Conservation (phyloP, 1,140 invertebrate genomes). For the Gryllus bimaculatus region DNA sequence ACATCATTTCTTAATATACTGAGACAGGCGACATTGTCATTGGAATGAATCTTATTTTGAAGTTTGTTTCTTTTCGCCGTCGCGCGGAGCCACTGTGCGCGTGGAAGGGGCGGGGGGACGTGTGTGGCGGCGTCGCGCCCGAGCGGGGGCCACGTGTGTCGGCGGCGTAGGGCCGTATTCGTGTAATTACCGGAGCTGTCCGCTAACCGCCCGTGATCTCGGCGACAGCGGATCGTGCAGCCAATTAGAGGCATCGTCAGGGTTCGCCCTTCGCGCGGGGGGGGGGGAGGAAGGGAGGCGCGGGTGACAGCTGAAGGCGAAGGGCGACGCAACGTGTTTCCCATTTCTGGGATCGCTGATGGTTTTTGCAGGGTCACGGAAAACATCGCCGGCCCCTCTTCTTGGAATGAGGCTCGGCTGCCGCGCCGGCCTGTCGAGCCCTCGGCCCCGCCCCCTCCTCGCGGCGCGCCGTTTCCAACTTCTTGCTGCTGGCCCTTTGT, state of each 20-base stretch:
- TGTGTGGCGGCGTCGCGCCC: not conserved
- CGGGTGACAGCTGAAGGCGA: not conserved
- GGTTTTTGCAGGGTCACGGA: not conserved
- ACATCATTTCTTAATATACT: no score
- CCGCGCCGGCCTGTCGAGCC: no score
- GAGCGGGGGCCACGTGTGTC: not conserved
- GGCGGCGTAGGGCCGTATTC: not conserved
- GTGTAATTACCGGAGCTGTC: not conserved
- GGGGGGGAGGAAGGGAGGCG: no score
- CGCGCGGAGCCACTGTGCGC: not conserved
- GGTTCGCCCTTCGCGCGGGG: no score
- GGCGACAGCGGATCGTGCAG: not conserved
- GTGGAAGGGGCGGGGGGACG: not conserved
- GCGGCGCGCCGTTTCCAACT: no score
- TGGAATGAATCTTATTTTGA: no score
- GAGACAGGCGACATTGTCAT: no score
- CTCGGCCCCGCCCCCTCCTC: no score
- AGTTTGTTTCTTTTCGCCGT: no score
- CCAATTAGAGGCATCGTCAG: not conserved
- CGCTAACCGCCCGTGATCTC: not conserved
- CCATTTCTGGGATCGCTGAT: constrained; percentile 3
- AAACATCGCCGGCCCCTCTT: not conserved
- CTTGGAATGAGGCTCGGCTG: no score
- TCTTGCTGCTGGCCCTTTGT: no score
- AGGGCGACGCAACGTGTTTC: not conserved